Evolutionary conservation across 2,797 vertebrate genomes (phyloP).

Genomic region (Huso huso): DNA sequence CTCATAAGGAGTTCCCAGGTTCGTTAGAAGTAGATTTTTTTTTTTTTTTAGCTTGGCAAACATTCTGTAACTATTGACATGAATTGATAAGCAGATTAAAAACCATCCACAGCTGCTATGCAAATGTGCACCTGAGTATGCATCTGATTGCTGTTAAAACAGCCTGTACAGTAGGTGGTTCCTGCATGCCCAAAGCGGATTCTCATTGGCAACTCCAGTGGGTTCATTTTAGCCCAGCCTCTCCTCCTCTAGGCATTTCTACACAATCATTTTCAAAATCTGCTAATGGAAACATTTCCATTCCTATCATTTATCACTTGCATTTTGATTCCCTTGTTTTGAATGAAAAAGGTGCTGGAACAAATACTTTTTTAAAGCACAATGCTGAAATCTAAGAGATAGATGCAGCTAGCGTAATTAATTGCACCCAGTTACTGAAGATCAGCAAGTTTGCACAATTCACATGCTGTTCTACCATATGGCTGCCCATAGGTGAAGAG

Average conservation of each 20-base stretch:
- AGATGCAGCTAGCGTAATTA: conserved; percentile 99
- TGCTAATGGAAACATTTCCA: conserved; percentile 78
- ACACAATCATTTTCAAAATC: conserved; percentile 68
- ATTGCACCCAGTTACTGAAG: conserved; percentile 98
- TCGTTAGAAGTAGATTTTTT: too few species aligned
- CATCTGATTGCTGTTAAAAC: conserved; percentile 3
- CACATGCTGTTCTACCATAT: conserved; percentile 99
- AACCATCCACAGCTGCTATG: conserved; percentile 9
- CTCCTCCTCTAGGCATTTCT: conserved; percentile 38
- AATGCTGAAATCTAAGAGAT: conserved; percentile 84
- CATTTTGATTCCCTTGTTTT: conserved; percentile 87
- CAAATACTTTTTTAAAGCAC: conserved; percentile 74
- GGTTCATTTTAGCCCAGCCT: neutral
- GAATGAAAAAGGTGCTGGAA: conserved; percentile 80
- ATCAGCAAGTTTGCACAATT: conserved; percentile 99
- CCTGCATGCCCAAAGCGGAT: conserved; percentile 16
- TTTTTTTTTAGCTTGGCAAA: too few species aligned
- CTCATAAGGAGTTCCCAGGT: too few species aligned
- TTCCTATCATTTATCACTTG: conserved; percentile 95
- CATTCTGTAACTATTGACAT: conserved; percentile 20
- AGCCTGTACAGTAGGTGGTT: too few species aligned
- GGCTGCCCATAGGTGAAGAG: conserved; percentile 99
- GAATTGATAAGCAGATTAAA: conserved; percentile 28
- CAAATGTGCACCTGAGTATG: neutral
- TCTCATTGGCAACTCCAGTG: conserved; percentile 33